phyloP scores from a whole-genome alignment of 2,888 invertebrate species.

The Andricus curvator region DNA sequence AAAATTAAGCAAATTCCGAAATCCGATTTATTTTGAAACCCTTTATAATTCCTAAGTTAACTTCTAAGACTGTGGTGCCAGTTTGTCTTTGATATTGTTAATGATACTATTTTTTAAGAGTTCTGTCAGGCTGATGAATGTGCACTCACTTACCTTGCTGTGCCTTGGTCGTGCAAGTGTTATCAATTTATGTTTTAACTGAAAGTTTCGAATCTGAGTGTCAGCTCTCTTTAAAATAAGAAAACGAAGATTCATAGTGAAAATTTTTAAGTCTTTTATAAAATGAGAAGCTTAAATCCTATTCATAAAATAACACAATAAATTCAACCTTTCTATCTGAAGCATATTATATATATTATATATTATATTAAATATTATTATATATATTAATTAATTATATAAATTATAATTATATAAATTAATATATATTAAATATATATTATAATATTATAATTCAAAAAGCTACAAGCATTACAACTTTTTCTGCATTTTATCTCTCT shows the following conservation, averaged over 20 bases:
- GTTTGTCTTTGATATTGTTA: neutral
- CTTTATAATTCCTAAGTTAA: neutral
- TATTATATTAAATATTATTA: too few species aligned
- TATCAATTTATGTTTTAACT: neutral
- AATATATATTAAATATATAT: too few species aligned
- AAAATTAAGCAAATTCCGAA: too few species aligned
- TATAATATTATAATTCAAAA: too few species aligned
- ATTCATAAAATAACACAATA: too few species aligned
- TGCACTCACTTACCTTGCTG: conserved; percentile 43
- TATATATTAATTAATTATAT: too few species aligned
- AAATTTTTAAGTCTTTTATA: neutral
- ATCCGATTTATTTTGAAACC: neutral
- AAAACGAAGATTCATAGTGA: neutral
- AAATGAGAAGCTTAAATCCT: neutral
- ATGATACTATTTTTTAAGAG: conserved; percentile 5
- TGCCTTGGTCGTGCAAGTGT: conserved; percentile 45
- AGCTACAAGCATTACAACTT: neutral
- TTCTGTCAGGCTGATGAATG: conserved; percentile 11
- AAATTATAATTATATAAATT: too few species aligned
- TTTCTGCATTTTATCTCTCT: neutral
- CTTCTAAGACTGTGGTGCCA: neutral
- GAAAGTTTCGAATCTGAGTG: neutral
- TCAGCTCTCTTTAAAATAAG: neutral
- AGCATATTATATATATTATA: too few species aligned
- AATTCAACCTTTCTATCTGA: too few species aligned